phyloP scores from a whole-genome alignment of 2,888 invertebrate genomes.

The Sarcophaga caerulescens region DNA sequence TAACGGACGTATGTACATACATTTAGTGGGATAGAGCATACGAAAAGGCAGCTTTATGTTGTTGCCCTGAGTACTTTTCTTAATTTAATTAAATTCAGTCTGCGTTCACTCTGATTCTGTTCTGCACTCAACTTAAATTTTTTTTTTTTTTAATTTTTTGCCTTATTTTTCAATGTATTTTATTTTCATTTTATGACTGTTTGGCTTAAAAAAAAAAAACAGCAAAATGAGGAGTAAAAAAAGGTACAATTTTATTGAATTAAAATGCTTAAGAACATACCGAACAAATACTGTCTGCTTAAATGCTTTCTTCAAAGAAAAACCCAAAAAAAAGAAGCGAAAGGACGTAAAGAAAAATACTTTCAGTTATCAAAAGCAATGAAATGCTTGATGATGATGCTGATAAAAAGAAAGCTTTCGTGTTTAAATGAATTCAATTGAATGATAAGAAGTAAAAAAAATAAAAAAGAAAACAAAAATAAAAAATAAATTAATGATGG shows the following conservation, averaged over 20 bases:
- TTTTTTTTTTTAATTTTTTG: background rate
- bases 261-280: background rate
- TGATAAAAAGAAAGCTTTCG: background rate
- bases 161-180: no score
- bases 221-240: no score
- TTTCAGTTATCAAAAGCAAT: background rate
- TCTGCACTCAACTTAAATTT: background rate
- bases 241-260: background rate
- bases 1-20: background rate
- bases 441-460: background rate
- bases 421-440: background rate
- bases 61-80: slow-evolving; percentile 21
- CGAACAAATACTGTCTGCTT: background rate
- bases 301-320: background rate
- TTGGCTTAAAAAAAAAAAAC: no score
- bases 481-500: background rate
- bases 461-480: background rate
- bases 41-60: slow-evolving; percentile 9
- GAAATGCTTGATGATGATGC: background rate
- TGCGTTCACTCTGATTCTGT: no score
- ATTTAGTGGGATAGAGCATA: background rate
- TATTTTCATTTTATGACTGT: no score
- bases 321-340: background rate
- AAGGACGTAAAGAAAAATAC: background rate
- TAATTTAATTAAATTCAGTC: slow-evolving; percentile 55